Base-by-base conservation (phyloP, 2,888 invertebrate species). In the Tetanocera ferruginea region DNA sequence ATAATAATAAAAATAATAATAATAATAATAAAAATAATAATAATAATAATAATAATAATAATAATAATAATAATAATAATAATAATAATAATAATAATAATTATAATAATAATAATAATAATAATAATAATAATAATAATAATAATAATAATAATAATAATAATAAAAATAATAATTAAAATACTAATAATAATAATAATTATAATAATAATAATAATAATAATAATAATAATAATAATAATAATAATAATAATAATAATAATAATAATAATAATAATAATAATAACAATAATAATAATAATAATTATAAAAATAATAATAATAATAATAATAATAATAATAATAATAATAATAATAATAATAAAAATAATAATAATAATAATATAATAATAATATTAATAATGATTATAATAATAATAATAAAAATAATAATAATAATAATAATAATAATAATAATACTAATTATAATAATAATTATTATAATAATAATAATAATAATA, bases 31-130 rank as follows among this genome's bases (percentile, higher is more conserved):
- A 52, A 5, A 52, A 52, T 52, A 52, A 52, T 52, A 52, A 52
- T 8, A 52, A 52, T 52, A 52, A 52, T 52, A 52, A 52, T 52
- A 52, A 52, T 52, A 52, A 52, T 52, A 52, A 52, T 52, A 52
- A 52, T 52, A 52, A 52, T 52, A 52, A 52, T 52, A 52, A 52
- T 52, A 52, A 52, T 52, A 52, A 52, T 52, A 52, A 52, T 52
- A 52, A 52, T 52, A 52, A 52, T 52, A 52, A 52, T 52, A 52
- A 52, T 52, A 52, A 52, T 52, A 52, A 52, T 52, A 52, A 52
- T 52, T 5, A 52, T 52, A 52, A 52, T 5, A 52, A 52, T 52
- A 52, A 52, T 52, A 52, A 3, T 52, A 52, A 52, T 52, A 52
- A 8, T 52, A 52, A 52, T 52, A 52, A 52, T 52, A 52, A 52